Evolutionary conservation across 2,797 vertebrate species (phyloP).

Genomic region (Sternotherus odoratus): DNA sequence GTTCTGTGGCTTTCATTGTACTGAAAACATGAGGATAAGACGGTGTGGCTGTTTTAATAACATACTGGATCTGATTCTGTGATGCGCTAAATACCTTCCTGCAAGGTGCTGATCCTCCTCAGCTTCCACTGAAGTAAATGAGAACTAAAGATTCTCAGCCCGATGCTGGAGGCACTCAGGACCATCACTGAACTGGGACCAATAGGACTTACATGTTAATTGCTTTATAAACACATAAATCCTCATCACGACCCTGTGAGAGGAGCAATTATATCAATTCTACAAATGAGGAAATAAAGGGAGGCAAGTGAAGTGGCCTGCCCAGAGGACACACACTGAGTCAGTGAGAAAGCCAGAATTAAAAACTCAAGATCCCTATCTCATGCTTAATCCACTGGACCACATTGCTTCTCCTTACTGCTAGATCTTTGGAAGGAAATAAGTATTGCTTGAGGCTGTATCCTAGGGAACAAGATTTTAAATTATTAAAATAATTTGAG

Average conservation of each 20-base stretch:
- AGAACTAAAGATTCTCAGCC: constrained; percentile 56
- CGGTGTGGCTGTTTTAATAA: constrained; percentile 28
- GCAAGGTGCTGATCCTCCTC: constrained; percentile 21
- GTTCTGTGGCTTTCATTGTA: not conserved
- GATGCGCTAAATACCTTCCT: not conserved
- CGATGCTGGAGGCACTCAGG: not conserved
- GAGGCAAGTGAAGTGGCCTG: constrained; percentile 47
- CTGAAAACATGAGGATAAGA: not conserved
- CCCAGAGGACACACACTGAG: not conserved
- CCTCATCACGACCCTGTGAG: constrained; percentile 39
- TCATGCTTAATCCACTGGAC: constrained; percentile 53
- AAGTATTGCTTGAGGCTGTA: not conserved
- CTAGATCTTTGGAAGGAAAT: not conserved
- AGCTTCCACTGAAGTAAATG: constrained; percentile 60
- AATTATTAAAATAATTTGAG: not conserved
- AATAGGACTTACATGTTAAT: constrained; percentile 67
- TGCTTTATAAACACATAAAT: constrained; percentile 70
- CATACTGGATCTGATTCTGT: not conserved
- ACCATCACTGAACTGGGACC: constrained; percentile 60
- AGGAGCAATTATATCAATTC: constrained; percentile 54
- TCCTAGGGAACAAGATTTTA: constrained; percentile 34
- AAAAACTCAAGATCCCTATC: constrained; percentile 28
- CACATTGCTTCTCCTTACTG: not conserved
- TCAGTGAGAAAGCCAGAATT: constrained; percentile 33
- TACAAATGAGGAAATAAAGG: constrained; percentile 50